Percentiles rank a stretch among this genome's conserved stretches.
These are phyloP conservation scores for Barnardius zonarius DNA, from an alignment of 2,113 vertebrate genomes.

Conservation along the genomic window DNA sequence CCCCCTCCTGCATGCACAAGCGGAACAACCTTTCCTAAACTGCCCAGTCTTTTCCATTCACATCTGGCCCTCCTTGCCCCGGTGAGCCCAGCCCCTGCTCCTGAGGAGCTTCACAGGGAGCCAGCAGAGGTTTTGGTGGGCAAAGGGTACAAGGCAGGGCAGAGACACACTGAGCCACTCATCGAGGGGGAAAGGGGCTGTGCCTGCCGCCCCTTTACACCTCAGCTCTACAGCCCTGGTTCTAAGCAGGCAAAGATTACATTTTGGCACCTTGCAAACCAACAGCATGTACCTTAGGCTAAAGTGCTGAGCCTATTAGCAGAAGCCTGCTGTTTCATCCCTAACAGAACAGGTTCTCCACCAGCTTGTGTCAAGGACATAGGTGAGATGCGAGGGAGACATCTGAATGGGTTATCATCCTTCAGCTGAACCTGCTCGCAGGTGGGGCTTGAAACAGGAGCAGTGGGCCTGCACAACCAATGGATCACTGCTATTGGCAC, in stretches of 20 bases:
- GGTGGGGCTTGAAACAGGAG: fast-evolving
- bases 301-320: fast-evolving
- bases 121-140: background rate
- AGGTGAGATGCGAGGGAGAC: background rate
- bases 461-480: background rate
- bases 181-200: background rate
- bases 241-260: background rate
- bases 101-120: background rate
- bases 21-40: background rate
- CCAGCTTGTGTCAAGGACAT: background rate
- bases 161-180: too few relatives aligned
- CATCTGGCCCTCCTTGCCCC: background rate
- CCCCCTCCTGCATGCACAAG: fast-evolving
- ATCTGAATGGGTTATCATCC: background rate
- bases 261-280: background rate
- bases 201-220: background rate
- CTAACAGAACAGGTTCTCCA: fast-evolving
- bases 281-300: fast-evolving
- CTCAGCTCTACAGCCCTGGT: background rate
- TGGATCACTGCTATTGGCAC: fast-evolving
- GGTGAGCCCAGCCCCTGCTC: background rate
- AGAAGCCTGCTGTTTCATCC: too few relatives aligned
- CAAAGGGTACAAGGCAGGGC: background rate
- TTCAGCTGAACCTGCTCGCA: background rate
- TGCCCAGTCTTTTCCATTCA: background rate